Conservation (phyloP, 2,113 vertebrate species). For the Bos indicus region DNA sequence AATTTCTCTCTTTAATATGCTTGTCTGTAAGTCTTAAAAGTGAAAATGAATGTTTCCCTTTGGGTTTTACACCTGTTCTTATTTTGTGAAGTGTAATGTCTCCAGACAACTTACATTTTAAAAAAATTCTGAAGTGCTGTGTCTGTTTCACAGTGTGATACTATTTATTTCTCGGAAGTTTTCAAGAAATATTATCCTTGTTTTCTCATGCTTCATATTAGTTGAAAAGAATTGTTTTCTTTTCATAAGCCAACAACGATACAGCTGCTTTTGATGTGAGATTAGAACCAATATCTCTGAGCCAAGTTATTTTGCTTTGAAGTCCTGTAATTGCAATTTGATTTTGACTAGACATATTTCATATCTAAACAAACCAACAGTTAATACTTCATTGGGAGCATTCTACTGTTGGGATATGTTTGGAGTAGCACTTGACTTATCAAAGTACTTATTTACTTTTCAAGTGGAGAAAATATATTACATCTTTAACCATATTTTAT, state of each 20-base stretch:
- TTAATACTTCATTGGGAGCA: constrained; percentile 64
- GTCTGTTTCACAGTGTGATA: not conserved
- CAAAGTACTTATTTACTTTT: constrained; percentile 41
- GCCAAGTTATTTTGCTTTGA: constrained; percentile 55
- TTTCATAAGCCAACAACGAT: constrained; percentile 44
- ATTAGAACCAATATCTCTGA: constrained; percentile 25
- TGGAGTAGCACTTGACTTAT: constrained; percentile 48
- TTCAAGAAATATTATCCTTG: constrained; percentile 51
- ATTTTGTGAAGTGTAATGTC: not conserved
- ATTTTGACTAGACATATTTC: constrained; percentile 55
- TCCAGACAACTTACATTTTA: not conserved
- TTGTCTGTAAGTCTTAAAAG: not conserved
- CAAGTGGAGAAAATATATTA: constrained; percentile 47
- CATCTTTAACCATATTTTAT: constrained; percentile 23
- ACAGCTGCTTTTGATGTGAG: constrained; percentile 69
- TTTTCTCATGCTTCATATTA: constrained; percentile 64
- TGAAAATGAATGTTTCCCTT: not conserved
- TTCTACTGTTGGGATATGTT: constrained; percentile 51
- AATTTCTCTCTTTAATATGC: constrained; percentile 55
- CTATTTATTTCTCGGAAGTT: constrained; percentile 51
- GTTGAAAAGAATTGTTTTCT: constrained; percentile 46
- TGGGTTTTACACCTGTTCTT: constrained; percentile 48
- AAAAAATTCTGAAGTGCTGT: not conserved
- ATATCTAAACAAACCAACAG: constrained; percentile 68
- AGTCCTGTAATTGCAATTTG: constrained; percentile 58